Percentiles rank a stretch among this genome's conserved stretches.
These are phyloP conservation scores for Enteromius trimaculatus DNA, from an alignment of 2,797 vertebrate species.

Conservation along the genomic window DNA sequence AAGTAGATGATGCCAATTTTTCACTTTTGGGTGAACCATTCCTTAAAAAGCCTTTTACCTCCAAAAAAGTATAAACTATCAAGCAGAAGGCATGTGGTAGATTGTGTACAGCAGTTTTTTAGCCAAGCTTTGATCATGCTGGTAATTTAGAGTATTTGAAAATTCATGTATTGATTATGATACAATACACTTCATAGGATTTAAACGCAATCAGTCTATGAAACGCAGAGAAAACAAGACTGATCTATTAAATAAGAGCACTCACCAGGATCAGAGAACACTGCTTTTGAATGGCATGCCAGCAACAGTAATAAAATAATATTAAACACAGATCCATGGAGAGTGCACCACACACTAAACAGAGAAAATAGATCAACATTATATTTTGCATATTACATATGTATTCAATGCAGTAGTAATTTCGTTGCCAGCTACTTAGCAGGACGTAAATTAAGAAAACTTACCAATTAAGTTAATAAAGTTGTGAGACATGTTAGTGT, in stretches of 20 bases:
- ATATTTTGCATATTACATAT: neutral
- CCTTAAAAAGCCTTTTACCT: neutral
- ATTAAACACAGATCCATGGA: constrained; percentile 82
- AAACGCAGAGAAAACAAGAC: neutral
- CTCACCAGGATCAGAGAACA: constrained; percentile 84
- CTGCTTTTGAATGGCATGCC: constrained; percentile 81
- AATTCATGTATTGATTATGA: neutral
- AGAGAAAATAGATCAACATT: neutral
- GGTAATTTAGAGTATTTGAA: neutral
- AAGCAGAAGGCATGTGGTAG: neutral
- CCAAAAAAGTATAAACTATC: neutral
- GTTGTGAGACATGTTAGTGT: neutral
- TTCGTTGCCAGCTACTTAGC: neutral
- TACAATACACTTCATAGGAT: neutral
- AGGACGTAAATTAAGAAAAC: neutral
- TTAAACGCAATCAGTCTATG: neutral
- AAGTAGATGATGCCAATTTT: too few relatives aligned
- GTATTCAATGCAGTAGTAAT: neutral
- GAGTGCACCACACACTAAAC: constrained; percentile 78
- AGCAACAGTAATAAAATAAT: constrained; percentile 80
- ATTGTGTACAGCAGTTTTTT: neutral
- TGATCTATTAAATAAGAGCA: constrained; percentile 1
- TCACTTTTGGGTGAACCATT: too few relatives aligned
- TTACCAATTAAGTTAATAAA: neutral
- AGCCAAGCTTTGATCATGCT: neutral